Base-by-base conservation (phyloP, 2,113 vertebrate genomes). In the Elephas maximus region DNA sequence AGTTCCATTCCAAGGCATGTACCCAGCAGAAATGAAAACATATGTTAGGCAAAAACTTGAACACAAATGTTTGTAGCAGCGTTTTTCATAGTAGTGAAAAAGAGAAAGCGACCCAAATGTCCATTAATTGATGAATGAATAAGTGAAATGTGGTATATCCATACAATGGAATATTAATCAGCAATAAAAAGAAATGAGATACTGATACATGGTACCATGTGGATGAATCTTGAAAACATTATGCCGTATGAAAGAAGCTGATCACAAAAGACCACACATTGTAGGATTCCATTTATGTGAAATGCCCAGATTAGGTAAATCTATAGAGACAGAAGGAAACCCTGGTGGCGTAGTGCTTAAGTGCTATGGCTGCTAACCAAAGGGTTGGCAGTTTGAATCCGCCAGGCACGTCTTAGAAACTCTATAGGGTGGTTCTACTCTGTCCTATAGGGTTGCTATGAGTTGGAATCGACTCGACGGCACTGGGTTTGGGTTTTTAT, bases 21-120 rank as follows among this genome's bases (percentile, higher is more conserved):
- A 85, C 18, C 44, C 44, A 76, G 88, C n/a, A 81, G 91, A 89
- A 93, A 18, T 85, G 73, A 80, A 93, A 96, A 15, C 11, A 91
- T 11, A 77, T 28, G 28, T 80, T 23, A 30, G 76, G 12, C 37
- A 48, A 74, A 96, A 76, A 77, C 20, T 41, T 71, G 4, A 48
- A 6, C 2, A 12, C 5, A 11, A 53, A 12, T 89, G 51, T 81
- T 89, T 20, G 12, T 28, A 69, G 73, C 48, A 69, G n/a, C 7
- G 1, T 94, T 78, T 33, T 78, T 90, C 23, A 53, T 77, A 81
- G 60, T 60, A 51, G n/a, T 8, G 78, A 20, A 57, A 79, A 93
- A 71, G 26, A 91, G 2, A 23, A 51, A 85, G 30, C 20, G 88
- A 23, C 44, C 18, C 62, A 45, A 41, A 77, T 93, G 20, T n/a